Evolutionary conservation across 2,888 invertebrate genomes (phyloP), one percentile per base, ranked within the genome.

Genomic region (Fragum whitleyi): DNA sequence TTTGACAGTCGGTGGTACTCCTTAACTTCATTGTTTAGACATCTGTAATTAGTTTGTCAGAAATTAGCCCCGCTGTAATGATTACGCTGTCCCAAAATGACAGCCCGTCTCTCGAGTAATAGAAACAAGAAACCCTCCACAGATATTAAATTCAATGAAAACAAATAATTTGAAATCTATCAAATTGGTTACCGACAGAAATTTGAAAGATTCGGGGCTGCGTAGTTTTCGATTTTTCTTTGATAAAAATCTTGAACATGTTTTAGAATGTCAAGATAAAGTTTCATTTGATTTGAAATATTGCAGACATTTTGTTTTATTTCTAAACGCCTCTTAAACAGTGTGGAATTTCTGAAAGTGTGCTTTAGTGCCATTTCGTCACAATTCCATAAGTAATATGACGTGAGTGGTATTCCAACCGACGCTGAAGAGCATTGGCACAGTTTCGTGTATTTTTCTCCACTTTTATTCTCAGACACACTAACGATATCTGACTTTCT

Each of bases 101-200:
- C 84, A 79, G 70, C 57, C 72, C 70, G 84, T 81, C 84, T 79
- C 77, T 29, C n/a, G 73, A 29, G 81, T 73, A 74, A 79, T 81
- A 72, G 72, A 77, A 79, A 68, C 79, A 79, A 85, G 81, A 77
- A 72, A 61, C 77, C 65, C 42, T 70, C 65, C 69, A 68, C 79
- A 81, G 81, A 85, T 79, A 85, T 74, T 71, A 79, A 85, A 85
- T 85, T 85, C 77, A 85, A 85, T 85, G 77, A 85, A 79, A 85
- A 85, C 81, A 81, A 85, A 85, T 78, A 75, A 80, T 76, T 75
- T 75, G 68, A 59, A 68, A 68, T 42, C 68, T 75, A 75, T 75
- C 75, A 69, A 78, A 69, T 73, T 61, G 73, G 59, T 72, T 29
- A 65, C 39, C 32, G 47, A 65, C 21, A 65, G 29, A 47, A 73